A percentile compares a stretch with the other conserved stretches of the same genome.
Evolutionary conservation across 2,113 vertebrate species (phyloP).

Genomic region (Ceyx margarethae): DNA sequence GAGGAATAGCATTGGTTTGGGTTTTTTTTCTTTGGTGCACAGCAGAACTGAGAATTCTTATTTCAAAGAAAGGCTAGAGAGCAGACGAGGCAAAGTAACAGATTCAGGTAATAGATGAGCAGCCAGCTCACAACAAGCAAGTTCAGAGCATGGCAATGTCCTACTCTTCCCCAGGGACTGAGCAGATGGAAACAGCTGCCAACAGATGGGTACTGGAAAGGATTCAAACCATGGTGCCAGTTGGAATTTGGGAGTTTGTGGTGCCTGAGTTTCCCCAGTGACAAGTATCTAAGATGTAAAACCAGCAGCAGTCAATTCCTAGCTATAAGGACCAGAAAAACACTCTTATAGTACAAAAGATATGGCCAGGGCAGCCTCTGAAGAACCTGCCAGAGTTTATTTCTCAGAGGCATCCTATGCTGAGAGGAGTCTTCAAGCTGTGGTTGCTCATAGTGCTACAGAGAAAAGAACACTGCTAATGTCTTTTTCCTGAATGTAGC

Average conservation of each 20-base stretch:
- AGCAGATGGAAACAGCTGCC: slow-evolving; percentile 24
- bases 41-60: background rate
- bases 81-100: background rate
- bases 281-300: background rate
- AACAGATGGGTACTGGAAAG: background rate
- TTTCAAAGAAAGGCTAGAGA: background rate
- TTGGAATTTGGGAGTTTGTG: background rate
- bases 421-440: background rate
- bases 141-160: background rate
- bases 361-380: background rate
- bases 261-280: background rate
- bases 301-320: background rate
- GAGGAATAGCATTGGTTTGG: background rate
- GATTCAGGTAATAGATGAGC: slow-evolving; percentile 6
- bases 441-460: background rate
- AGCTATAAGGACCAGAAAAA: background rate
- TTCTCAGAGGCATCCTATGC: background rate
- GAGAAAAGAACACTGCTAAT: background rate
- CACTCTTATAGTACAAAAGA: background rate
- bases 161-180: background rate
- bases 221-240: background rate
- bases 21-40: background rate
- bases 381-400: background rate
- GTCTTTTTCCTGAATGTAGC: background rate
- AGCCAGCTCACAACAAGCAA: background rate